A percentile compares a stretch with the other conserved stretches of the same genome.
Evolutionary conservation across 2,113 vertebrate species (phyloP).

Genomic region (Taxidea taxus): DNA sequence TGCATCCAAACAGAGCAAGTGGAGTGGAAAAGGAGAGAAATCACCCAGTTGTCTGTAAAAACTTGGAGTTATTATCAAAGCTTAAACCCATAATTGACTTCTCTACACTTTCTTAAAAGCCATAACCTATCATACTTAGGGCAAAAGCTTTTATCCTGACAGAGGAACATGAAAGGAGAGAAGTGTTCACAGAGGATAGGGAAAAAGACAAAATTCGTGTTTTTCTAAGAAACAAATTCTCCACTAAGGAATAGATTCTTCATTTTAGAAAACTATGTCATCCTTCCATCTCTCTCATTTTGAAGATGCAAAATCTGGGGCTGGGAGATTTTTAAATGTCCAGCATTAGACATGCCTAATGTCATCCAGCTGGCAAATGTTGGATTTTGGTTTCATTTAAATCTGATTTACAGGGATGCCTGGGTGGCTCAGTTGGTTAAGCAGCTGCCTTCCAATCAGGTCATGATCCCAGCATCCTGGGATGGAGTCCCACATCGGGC

Average conservation of each 20-base stretch:
- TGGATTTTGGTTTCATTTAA: background rate
- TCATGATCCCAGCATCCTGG: too few relatives aligned
- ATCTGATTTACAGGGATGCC: background rate
- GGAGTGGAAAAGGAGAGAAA: slow-evolving; percentile 55
- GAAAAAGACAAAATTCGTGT: background rate
- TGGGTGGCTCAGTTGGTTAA: too few relatives aligned
- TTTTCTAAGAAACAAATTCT: background rate
- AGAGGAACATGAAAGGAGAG: background rate
- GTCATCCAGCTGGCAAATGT: background rate
- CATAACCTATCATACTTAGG: slow-evolving; percentile 48
- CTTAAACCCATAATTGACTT: slow-evolving; percentile 60
- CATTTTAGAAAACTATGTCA: background rate
- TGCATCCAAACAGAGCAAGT: slow-evolving; percentile 57
- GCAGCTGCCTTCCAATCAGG: too few relatives aligned
- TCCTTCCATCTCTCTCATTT: background rate
- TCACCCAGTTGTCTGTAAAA: slow-evolving; percentile 49
- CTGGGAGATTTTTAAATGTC: background rate
- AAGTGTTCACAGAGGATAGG: background rate
- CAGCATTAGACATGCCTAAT: background rate
- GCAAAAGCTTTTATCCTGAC: slow-evolving; percentile 54
- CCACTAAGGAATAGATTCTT: background rate
- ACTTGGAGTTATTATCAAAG: slow-evolving; percentile 61
- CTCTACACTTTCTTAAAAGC: slow-evolving; percentile 47
- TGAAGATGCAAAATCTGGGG: background rate
- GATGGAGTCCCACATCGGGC: too few relatives aligned